Conservation (phyloP, 2,113 vertebrate species). For the Albula glossodonta region DNA sequence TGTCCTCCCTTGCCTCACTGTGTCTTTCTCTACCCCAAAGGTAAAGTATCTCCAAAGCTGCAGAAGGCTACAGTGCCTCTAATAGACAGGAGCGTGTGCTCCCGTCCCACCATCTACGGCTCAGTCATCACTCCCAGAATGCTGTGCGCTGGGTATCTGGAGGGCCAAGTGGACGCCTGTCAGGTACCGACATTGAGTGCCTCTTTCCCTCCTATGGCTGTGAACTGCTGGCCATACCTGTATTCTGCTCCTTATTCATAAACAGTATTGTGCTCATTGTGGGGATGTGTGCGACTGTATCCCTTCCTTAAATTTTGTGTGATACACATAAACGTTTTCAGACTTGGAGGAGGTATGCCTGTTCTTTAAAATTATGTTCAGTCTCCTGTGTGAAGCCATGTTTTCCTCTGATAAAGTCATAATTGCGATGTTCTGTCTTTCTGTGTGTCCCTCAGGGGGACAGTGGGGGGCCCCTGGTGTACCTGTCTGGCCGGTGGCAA, state of each 20-base stretch:
- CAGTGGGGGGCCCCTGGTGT: slow-evolving; percentile 86
- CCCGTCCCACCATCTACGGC: slow-evolving; percentile 68
- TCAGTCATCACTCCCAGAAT: slow-evolving; percentile 70
- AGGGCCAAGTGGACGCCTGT: slow-evolving; percentile 83
- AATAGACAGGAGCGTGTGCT: slow-evolving; percentile 68
- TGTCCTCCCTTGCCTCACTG: too few species aligned
- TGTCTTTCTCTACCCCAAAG: slow-evolving; percentile 54
- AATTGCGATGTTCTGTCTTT: neutral
- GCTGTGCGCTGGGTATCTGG: slow-evolving; percentile 80
- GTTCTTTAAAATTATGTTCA: neutral
- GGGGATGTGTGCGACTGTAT: too few species aligned
- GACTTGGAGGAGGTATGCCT: too few species aligned
- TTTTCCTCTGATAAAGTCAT: neutral
- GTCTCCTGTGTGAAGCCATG: neutral
- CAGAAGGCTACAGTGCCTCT: slow-evolving; percentile 75
- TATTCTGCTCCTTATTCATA: too few species aligned
- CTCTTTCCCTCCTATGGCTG: too few species aligned
- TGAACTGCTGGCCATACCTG: too few species aligned
- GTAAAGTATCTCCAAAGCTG: slow-evolving; percentile 71
- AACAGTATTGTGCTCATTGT: too few species aligned
- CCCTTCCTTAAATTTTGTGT: too few species aligned
- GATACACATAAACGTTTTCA: too few species aligned
- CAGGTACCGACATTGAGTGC: slow-evolving; percentile 71
- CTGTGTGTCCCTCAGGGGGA: slow-evolving; percentile 74
- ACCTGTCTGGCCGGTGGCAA: slow-evolving; percentile 62